Conservation (phyloP, 1,140 invertebrate genomes). For the Trachymyrmex cornetzi region DNA sequence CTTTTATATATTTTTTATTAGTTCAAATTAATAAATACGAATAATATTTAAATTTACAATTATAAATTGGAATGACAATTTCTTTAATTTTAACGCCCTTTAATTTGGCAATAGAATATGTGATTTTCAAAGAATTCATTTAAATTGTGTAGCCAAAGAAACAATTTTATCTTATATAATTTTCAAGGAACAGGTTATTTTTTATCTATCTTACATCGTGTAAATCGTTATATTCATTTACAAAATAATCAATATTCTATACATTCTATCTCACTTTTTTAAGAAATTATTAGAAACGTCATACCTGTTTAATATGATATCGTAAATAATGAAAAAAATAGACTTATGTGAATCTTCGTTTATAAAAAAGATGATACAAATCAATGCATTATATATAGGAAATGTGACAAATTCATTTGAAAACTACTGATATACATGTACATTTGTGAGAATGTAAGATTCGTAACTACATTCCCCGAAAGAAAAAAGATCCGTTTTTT, state of each 20-base stretch:
- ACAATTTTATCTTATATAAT: conserved; percentile 20
- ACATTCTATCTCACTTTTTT: not conserved
- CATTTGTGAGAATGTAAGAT: conserved; percentile 3
- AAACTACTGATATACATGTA: not conserved
- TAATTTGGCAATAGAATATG: conserved; percentile 31
- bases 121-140: conserved; percentile 25
- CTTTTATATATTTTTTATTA: conserved; percentile 68
- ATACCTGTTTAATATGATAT: not conserved
- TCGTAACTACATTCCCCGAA: not conserved
- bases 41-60: conserved; percentile 67
- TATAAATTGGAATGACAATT: conserved; percentile 62
- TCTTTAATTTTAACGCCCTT: not conserved
- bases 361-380: conserved; percentile 17
- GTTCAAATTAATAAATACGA: conserved; percentile 75
- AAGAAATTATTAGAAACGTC: conserved; percentile 34
- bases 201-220: not conserved
- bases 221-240: conserved; percentile 27
- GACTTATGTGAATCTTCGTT: not conserved
- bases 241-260: conserved; percentile 3
- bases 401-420: not conserved
- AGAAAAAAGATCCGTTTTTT: conserved; percentile 13
- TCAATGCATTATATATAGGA: not conserved
- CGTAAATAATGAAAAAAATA: conserved; percentile 34
- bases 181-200: not conserved
- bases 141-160: not conserved